A percentile compares a stretch with the other conserved stretches of the same genome.
These are phyloP conservation scores for Pseudopipra pipra DNA, from an alignment of 2,113 vertebrate genomes.

Conservation along the genomic window DNA sequence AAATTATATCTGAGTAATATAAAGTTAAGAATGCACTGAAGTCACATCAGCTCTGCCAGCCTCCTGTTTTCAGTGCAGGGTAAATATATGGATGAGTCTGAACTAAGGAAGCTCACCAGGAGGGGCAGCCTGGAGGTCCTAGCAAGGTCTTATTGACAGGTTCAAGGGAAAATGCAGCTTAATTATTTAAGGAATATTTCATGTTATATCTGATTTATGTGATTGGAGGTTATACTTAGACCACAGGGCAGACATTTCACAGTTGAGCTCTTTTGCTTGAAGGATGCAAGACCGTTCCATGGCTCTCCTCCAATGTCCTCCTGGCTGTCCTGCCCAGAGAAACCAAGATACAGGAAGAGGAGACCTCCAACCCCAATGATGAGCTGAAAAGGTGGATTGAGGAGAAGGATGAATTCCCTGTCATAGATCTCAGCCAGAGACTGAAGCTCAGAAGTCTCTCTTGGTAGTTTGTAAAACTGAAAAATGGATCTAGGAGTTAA, in stretches of 20 bases:
- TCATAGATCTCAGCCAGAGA: neutral
- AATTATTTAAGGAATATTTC: neutral
- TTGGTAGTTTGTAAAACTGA: neutral
- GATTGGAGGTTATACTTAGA: neutral
- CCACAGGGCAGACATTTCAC: neutral
- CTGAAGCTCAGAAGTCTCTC: neutral
- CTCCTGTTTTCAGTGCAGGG: neutral
- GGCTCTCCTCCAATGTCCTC: neutral
- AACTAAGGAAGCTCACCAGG: neutral
- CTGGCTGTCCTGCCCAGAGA: neutral
- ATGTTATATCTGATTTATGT: neutral
- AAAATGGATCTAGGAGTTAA: neutral
- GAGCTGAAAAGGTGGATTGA: neutral
- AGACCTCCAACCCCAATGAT: neutral
- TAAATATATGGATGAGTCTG: neutral
- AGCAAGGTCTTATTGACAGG: neutral
- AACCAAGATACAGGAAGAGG: neutral
- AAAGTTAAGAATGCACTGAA: neutral
- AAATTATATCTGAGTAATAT: neutral
- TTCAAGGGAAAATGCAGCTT: neutral
- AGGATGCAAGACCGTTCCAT: neutral
- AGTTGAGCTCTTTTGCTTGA: neutral
- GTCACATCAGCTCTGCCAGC: neutral
- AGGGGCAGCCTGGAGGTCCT: neutral
- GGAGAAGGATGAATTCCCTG: neutral